Conservation (phyloP, 2,888 invertebrate genomes). For the Bugulina stolonifera region DNA sequence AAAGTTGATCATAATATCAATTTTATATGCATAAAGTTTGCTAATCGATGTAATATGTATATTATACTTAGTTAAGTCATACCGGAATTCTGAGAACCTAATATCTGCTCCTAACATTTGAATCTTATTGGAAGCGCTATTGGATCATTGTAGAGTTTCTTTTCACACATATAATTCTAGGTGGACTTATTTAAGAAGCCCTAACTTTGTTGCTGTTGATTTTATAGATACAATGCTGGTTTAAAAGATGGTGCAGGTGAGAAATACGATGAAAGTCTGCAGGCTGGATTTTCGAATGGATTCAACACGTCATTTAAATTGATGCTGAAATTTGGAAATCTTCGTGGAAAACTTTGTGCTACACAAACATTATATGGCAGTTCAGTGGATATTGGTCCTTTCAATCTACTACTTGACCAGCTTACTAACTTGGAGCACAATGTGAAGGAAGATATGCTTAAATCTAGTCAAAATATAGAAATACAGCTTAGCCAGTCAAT, state of each 20-base stretch:
- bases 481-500: background rate
- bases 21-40: too few relatives aligned
- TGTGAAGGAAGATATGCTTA: background rate
- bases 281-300: background rate
- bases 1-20: too few relatives aligned
- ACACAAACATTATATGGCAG: background rate
- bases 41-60: too few relatives aligned
- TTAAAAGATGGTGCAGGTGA: constrained; percentile 7
- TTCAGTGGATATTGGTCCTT: background rate
- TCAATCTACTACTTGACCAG: background rate
- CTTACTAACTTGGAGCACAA: background rate
- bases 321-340: background rate
- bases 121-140: background rate
- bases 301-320: background rate
- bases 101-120: too few relatives aligned
- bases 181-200: too few relatives aligned
- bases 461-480: background rate
- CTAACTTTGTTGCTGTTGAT: too few relatives aligned
- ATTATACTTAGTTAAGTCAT: too few relatives aligned
- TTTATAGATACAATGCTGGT: constrained; percentile 1
- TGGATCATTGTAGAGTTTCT: background rate
- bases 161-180: background rate
- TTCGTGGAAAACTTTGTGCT: background rate
- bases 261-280: background rate
- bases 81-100: too few relatives aligned